phyloP scores from a whole-genome alignment of 2,113 vertebrate genomes.

The Procavia capensis region DNA sequence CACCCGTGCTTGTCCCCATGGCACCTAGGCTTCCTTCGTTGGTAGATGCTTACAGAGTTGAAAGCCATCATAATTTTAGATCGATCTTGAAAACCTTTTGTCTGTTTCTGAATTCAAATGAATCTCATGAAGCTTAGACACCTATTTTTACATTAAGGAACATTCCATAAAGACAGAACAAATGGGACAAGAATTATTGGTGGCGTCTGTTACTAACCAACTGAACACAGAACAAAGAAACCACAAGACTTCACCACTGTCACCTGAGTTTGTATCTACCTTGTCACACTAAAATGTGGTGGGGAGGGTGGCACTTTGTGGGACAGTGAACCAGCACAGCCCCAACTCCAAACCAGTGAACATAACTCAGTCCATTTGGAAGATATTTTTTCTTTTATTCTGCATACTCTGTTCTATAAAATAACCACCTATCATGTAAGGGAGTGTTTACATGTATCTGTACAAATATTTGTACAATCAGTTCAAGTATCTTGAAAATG shows the following conservation, averaged over 20 bases:
- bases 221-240: slow-evolving; percentile 46
- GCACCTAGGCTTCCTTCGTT: neutral
- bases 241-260: neutral
- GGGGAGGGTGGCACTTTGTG: neutral
- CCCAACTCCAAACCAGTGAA: slow-evolving; percentile 18
- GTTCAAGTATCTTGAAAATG: neutral
- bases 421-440: slow-evolving; percentile 2
- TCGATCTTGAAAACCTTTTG: neutral
- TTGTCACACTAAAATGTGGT: slow-evolving; percentile 27
- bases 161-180: slow-evolving; percentile 37
- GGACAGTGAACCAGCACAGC: neutral
- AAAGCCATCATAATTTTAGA: slow-evolving; percentile 34
- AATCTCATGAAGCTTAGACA: slow-evolving; percentile 46
- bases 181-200: slow-evolving; percentile 41
- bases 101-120: slow-evolving; percentile 41
- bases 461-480: slow-evolving; percentile 58
- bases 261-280: neutral
- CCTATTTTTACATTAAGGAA: slow-evolving; percentile 54
- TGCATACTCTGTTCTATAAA: neutral
- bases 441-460: slow-evolving; percentile 51
- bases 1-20: neutral
- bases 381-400: slow-evolving; percentile 39
- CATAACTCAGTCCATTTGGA: slow-evolving; percentile 25
- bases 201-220: slow-evolving; percentile 50
- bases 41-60: neutral